A percentile compares a stretch with the other conserved stretches of the same genome.
Evolutionary conservation across 35 echinoderm and acorn worm genomes (phyloP).

Genomic region (Hemicentrotus pulcherrimus): DNA sequence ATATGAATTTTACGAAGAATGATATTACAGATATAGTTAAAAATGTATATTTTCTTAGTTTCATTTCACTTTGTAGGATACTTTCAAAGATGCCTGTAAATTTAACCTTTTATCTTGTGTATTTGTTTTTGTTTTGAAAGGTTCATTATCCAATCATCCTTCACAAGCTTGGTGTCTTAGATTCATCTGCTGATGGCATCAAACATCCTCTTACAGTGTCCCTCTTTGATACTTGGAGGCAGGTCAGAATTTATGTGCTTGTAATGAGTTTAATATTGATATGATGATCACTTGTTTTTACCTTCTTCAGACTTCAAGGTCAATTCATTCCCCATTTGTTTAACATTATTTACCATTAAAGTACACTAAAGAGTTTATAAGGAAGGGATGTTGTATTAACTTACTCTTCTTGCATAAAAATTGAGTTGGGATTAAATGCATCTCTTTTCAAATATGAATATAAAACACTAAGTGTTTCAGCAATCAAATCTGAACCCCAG

Average conservation of each 20-base stretch:
- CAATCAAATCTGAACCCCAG: no score
- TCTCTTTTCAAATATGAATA: no score
- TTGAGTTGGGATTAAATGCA: no score
- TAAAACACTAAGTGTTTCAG: no score
- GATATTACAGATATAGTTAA: no score
- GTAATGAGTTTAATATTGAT: not conserved
- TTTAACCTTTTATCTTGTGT: not conserved
- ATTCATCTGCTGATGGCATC: not conserved
- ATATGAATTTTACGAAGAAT: no score
- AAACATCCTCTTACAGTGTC: constrained; percentile 16
- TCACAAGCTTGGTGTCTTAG: constrained; percentile 52
- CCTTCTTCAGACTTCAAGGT: not conserved
- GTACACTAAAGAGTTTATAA: no score
- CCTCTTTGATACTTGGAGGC: constrained; percentile 44
- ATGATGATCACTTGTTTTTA: not conserved
- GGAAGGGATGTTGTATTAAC: no score
- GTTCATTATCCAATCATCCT: constrained; percentile 59
- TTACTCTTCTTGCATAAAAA: no score
- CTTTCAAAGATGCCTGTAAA: no score
- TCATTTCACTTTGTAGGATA: no score
- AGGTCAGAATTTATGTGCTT: constrained; percentile 1
- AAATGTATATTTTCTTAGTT: no score
- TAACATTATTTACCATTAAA: not conserved
- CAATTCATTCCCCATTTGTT: not conserved
- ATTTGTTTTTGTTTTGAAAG: not conserved